A percentile compares a stretch with the other conserved stretches of the same genome.
phyloP scores from a whole-genome alignment of 2,113 vertebrate genomes.

The Alexandromys fortis region DNA sequence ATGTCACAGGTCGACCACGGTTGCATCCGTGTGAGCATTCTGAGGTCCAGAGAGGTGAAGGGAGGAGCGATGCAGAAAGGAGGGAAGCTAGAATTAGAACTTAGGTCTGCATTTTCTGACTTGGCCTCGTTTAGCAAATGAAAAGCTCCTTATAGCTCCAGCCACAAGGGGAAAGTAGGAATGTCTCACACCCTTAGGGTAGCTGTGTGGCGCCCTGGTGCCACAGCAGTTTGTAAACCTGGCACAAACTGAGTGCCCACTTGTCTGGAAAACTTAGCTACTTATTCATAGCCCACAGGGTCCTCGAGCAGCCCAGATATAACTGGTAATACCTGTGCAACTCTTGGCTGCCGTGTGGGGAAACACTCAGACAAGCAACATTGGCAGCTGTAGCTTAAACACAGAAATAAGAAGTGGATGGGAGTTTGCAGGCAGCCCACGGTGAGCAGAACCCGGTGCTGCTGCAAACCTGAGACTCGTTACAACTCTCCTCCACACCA shows the following conservation, averaged over 20 bases:
- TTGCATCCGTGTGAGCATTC: background rate
- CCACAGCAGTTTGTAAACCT: constrained; percentile 29
- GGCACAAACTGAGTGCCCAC: background rate
- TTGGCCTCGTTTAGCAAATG: constrained; percentile 51
- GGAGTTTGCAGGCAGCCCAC: background rate
- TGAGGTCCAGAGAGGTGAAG: background rate
- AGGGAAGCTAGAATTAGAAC: constrained; percentile 58
- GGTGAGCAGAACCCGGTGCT: background rate
- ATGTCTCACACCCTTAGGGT: background rate
- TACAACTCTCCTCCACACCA: background rate
- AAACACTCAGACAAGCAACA: background rate
- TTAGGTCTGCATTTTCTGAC: constrained; percentile 47
- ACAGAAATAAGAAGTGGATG: background rate
- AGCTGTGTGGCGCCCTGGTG: constrained; percentile 1
- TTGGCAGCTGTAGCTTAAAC: background rate
- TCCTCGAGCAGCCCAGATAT: background rate
- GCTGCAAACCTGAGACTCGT: background rate
- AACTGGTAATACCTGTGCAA: background rate
- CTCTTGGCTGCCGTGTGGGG: background rate
- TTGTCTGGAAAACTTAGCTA: constrained; percentile 54
- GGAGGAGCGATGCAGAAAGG: constrained; percentile 19
- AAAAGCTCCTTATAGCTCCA: constrained; percentile 30
- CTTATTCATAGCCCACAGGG: background rate
- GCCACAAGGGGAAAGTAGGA: constrained; percentile 42
- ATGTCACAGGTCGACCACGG: background rate